Percentiles rank a stretch among this genome's conserved stretches.
Evolutionary conservation across 2,888 invertebrate species (phyloP).

Genomic region (Agrochola circellaris): DNA sequence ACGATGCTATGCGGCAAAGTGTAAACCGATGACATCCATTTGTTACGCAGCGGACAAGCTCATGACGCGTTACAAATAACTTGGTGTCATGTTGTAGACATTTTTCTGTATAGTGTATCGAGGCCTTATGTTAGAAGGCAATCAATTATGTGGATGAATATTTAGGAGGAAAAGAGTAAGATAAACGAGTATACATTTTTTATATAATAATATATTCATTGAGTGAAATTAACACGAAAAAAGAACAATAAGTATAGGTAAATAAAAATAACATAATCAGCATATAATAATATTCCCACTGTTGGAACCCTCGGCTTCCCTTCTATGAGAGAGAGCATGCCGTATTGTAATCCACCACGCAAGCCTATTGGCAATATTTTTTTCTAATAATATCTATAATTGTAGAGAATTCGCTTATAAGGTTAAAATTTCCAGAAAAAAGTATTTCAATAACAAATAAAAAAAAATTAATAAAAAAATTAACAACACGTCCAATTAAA

Average conservation of each 20-base stretch:
- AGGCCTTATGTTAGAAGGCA: background rate
- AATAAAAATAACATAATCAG: background rate
- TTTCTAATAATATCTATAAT: background rate
- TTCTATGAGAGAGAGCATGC: background rate
- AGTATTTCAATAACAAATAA: no score
- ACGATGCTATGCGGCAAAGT: conserved; percentile 54
- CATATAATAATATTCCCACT: background rate
- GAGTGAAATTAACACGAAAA: background rate
- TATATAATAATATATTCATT: background rate
- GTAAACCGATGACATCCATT: conserved; percentile 68
- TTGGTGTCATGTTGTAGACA: conserved; percentile 51
- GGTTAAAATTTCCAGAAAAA: background rate
- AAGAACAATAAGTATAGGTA: background rate
- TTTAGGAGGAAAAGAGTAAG: background rate
- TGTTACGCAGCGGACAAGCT: conserved; percentile 60
- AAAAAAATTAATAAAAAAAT: background rate
- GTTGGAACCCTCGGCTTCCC: background rate
- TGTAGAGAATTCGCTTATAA: no score
- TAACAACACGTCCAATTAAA: background rate
- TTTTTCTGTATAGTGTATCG: conserved; percentile 38
- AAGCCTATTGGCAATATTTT: background rate
- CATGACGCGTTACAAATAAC: conserved; percentile 65
- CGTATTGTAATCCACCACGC: background rate
- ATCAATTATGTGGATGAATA: conserved; percentile 24
- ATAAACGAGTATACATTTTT: background rate